Evolutionary conservation across 2,888 invertebrate genomes (phyloP), one percentile per base, ranked within the genome.

Genomic region (Diabrotica balteata): DNA sequence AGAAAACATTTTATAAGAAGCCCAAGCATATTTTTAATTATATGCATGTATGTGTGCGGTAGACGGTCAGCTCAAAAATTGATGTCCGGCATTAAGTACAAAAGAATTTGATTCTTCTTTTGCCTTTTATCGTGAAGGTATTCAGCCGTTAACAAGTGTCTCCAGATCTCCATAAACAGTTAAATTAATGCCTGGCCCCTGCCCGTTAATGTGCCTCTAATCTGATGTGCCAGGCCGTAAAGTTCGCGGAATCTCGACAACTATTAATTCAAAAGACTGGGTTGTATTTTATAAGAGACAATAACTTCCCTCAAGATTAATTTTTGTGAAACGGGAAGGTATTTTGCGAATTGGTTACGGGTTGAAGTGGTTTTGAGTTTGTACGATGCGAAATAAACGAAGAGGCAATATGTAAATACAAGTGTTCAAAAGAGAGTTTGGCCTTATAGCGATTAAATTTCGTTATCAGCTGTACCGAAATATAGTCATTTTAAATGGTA

Each of bases 151-250:
- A 78, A 78, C 78, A 77, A 77, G 76, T 76, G 76, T 78, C 77
- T 68, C 70, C 75, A 68, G 74, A 75, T 76, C 75, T 77, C 78
- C 79, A 79, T 79, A 84, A 84, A 84, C 77, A 82, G 81, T 78
- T 79, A 83, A 84, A 83, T 83, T 83, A 83, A 83, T 83, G 83
- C 79, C 77, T 75, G 79, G 78, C 76, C 78, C 78, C 69, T 79
- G 79, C 78, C 80, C 79, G 81, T 83, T 83, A 83, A 83, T 83
- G 82, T 80, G 55, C 52, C 79, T 82, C 82, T 83, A 83, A 83
- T 83, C 83, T 83, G 83, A 83, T 83, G 82, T 79, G 81, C 78
- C 79, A 79, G 77, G 78, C 80, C 81, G 81, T 82, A 82, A 83
- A 82, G 79, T 64, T 81, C 77, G 82, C 81, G 82, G 83, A 83